These are phyloP conservation scores for Philaenus spumarius DNA, from an alignment of 1,140 invertebrate species.

Conservation along the genomic window DNA sequence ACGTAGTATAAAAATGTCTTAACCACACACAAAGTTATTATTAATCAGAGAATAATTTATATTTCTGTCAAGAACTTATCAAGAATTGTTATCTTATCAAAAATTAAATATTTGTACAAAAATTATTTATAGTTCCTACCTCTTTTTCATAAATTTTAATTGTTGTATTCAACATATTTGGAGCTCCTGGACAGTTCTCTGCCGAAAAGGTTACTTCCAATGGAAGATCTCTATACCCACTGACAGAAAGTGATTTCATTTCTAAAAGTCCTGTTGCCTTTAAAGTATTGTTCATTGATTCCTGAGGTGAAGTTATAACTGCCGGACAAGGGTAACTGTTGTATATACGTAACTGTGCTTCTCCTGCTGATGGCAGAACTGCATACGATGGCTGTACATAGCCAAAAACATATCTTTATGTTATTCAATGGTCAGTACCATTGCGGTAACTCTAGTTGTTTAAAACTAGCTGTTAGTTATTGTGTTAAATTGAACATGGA, in stretches of 20 bases:
- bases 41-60: too few species aligned
- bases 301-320: neutral
- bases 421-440: too few species aligned
- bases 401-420: too few species aligned
- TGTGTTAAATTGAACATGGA: too few species aligned
- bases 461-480: too few species aligned
- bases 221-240: neutral
- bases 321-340: slow-evolving; percentile 50
- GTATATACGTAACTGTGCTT: slow-evolving; percentile 61
- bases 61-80: too few species aligned
- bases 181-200: neutral
- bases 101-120: too few species aligned
- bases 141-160: neutral
- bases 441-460: too few species aligned
- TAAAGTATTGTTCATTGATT: neutral
- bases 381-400: slow-evolving; percentile 58
- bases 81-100: too few species aligned
- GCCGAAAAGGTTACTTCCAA: neutral
- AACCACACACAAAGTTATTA: too few species aligned
- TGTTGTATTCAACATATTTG: neutral
- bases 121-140: neutral
- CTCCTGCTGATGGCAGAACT: slow-evolving; percentile 46
- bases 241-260: slow-evolving; percentile 6
- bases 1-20: too few species aligned
- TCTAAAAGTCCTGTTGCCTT: slow-evolving; percentile 1